phyloP scores from a whole-genome alignment of 2,888 invertebrate genomes.

The Tetheella fluctuosa region DNA sequence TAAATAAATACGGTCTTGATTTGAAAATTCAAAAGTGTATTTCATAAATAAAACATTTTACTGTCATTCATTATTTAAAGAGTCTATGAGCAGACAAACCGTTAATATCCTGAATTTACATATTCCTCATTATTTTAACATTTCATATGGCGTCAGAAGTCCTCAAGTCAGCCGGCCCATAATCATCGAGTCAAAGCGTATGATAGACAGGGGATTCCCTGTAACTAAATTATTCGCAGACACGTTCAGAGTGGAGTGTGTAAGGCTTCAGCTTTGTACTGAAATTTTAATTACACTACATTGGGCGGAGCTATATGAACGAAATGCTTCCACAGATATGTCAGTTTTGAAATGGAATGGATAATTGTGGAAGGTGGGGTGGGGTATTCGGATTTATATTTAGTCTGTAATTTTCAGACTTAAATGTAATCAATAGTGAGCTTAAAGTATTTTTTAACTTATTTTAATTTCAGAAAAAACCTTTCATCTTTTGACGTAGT shows the following conservation, averaged over 20 bases:
- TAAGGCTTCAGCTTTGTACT: constrained; percentile 71
- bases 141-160: constrained; percentile 50
- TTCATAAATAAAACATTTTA: constrained; percentile 17
- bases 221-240: constrained; percentile 74
- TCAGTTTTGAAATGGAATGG: constrained; percentile 9
- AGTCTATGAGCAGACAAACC: constrained; percentile 38
- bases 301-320: constrained; percentile 14
- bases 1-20: constrained; percentile 13
- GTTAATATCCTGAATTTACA: constrained; percentile 52
- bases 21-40: constrained; percentile 11
- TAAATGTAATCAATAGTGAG: neutral
- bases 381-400: neutral
- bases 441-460: too few species aligned
- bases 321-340: constrained; percentile 26
- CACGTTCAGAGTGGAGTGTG: constrained; percentile 63
- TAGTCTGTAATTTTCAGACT: neutral
- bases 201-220: constrained; percentile 69
- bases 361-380: neutral
- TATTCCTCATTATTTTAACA: constrained; percentile 61
- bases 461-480: too few species aligned
- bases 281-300: constrained; percentile 74
- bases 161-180: constrained; percentile 45
- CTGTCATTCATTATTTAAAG: constrained; percentile 38
- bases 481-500: too few species aligned
- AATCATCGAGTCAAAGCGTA: constrained; percentile 64